A percentile compares a stretch with the other conserved stretches of the same genome.
phyloP scores from a whole-genome alignment of 1,140 invertebrate genomes.

The Danaus melanippus region DNA sequence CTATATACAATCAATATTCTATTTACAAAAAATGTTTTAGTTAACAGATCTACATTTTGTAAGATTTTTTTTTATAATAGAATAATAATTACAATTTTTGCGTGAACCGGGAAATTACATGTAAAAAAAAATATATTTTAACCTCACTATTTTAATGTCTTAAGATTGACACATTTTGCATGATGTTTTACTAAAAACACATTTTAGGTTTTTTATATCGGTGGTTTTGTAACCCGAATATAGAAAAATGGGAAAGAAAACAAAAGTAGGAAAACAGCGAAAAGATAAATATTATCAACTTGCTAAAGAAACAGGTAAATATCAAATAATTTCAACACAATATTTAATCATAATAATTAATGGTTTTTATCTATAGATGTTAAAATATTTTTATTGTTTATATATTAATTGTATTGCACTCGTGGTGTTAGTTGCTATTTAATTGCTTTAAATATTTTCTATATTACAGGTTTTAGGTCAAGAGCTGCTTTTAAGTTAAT shows the following conservation, averaged over 20 bases:
- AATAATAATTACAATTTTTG: too few species aligned
- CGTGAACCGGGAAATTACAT: too few species aligned
- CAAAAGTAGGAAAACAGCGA: slow-evolving; percentile 97
- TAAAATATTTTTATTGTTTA: slow-evolving; percentile 5
- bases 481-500: slow-evolving; percentile 99
- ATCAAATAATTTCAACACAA: not conserved
- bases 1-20: too few species aligned
- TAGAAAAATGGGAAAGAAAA: slow-evolving; percentile 93
- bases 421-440: not conserved
- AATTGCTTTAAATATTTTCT: not conserved
- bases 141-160: too few species aligned
- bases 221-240: too few species aligned
- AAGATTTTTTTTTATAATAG: too few species aligned
- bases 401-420: slow-evolving; percentile 3
- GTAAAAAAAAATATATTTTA: too few species aligned
- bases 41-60: too few species aligned
- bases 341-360: slow-evolving; percentile 7
- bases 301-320: slow-evolving; percentile 96
- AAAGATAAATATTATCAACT: slow-evolving; percentile 99
- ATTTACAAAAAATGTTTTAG: too few species aligned
- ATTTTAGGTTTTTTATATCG: too few species aligned
- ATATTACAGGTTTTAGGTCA: slow-evolving; percentile 89
- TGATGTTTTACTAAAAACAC: too few species aligned
- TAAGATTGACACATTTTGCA: too few species aligned
- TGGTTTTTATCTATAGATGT: slow-evolving; percentile 5